Evolutionary conservation across 2,888 invertebrate species (phyloP), one percentile per base, ranked within the genome.

Genomic region (Tetramorium bicarinatum): DNA sequence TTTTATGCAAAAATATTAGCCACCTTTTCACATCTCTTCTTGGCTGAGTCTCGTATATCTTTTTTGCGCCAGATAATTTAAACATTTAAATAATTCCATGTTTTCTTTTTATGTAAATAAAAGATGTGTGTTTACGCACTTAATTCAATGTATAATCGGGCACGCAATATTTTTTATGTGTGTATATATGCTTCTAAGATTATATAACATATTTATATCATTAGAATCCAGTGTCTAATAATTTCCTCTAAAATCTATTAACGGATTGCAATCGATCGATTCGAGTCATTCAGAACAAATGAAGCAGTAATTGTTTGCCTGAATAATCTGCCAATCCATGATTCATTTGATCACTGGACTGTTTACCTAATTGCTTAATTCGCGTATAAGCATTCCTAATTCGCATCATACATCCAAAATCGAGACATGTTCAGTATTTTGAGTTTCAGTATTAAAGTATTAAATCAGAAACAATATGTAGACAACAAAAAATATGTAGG

Each of bases 361-460:
- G 52, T 77, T 77, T 18, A 41, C 52, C 3, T 66, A 77, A 77
- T 77, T 66, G 64, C 52, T 66, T 41, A 77, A 77, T 77, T 66
- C 52, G 15, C 13, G n/a, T 54, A 52, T 41, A 77, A 41, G 25
- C 64, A 64, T 64, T 15, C 25, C 38, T 25, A 47, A 13, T 9
- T 66, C 41, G 25, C 34, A 38, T 61, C 29, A 52, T 25, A 52
- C 25, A 54, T 77, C 41, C 29, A 66, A 38, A 41, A 52, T 49
- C 13, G 38, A 66, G 41, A 47, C 49, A 59, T 6, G n/a, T 62
- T 52, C 18, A n/a, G 21, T 34, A 34, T 34, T 34, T 34, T 34
- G 4, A 34, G 29, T 34, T 34, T 34, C 29, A n/a, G n/a, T n/a
- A n/a, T n/a, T n/a, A n/a, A n/a, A 29, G 29, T 29, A 29, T 9